Conservation (phyloP, 2,113 vertebrate species). For the Colinus virginianus region DNA sequence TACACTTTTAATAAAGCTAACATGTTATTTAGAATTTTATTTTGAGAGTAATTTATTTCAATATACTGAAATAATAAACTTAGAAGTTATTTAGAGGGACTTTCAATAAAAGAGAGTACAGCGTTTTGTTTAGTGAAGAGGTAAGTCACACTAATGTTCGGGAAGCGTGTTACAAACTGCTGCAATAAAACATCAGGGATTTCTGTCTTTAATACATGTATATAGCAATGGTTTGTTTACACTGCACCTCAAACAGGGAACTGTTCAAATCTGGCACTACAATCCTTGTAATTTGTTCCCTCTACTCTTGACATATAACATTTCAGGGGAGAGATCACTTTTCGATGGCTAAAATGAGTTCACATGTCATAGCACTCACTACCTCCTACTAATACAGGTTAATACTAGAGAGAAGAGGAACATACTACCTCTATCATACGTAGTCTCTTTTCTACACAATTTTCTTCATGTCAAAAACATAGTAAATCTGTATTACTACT, state of each 20-base stretch:
- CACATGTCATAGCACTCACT: background rate
- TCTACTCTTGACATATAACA: background rate
- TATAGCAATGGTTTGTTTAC: background rate
- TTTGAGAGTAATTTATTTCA: background rate
- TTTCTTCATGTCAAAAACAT: background rate
- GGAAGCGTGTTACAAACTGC: background rate
- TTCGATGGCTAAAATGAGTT: background rate
- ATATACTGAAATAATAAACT: background rate
- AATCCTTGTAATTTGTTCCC: background rate
- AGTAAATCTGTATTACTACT: background rate
- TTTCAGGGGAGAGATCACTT: background rate
- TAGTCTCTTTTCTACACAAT: background rate
- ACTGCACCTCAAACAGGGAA: background rate
- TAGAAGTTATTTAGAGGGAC: background rate
- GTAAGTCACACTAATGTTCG: background rate
- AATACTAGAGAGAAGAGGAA: background rate
- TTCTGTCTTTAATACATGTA: background rate
- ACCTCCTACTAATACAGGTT: background rate
- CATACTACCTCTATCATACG: background rate
- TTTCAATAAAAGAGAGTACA: background rate
- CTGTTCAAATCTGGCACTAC: background rate
- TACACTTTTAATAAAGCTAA: background rate
- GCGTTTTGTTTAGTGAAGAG: background rate
- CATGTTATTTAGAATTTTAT: background rate
- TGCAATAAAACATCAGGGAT: background rate